phyloP scores from a whole-genome alignment of 2,797 vertebrate species.

The Melanotaenia boesemani region DNA sequence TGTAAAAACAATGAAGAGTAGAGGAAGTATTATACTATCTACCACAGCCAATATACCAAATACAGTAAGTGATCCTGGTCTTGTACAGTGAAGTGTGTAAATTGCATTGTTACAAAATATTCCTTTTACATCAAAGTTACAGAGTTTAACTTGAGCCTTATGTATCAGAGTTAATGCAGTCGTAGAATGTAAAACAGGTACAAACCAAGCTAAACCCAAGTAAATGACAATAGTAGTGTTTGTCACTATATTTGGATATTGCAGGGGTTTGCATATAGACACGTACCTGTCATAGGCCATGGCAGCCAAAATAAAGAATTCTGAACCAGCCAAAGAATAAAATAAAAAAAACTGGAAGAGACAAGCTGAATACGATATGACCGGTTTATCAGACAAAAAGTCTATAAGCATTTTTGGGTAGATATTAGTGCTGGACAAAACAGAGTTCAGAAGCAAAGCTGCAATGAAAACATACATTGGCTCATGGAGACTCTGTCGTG shows the following conservation, averaged over 20 bases:
- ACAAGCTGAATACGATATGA: slow-evolving; percentile 38
- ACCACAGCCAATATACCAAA: slow-evolving; percentile 1
- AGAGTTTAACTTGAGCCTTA: no score
- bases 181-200: slow-evolving; percentile 3
- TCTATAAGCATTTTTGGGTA: slow-evolving; percentile 3
- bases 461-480: slow-evolving; percentile 67
- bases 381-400: slow-evolving; percentile 25
- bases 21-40: not conserved
- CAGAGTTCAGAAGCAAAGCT: not conserved
- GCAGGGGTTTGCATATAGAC: slow-evolving; percentile 60
- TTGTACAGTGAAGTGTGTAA: not conserved
- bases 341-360: slow-evolving; percentile 33
- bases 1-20: slow-evolving; percentile 15
- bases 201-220: not conserved
- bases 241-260: slow-evolving; percentile 45
- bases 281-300: slow-evolving; percentile 64
- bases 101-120: no score
- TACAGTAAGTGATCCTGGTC: rapidly evolving
- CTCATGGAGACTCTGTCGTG: slow-evolving; percentile 43
- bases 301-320: slow-evolving; percentile 48
- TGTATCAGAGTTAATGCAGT: no score
- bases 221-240: slow-evolving; percentile 18
- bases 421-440: no score
- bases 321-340: slow-evolving; percentile 29
- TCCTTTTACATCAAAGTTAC: no score